Percentiles rank a stretch among this genome's conserved stretches.
Evolutionary conservation across 2,888 invertebrate genomes (phyloP).

Genomic region (Hipparchia sbordonii): DNA sequence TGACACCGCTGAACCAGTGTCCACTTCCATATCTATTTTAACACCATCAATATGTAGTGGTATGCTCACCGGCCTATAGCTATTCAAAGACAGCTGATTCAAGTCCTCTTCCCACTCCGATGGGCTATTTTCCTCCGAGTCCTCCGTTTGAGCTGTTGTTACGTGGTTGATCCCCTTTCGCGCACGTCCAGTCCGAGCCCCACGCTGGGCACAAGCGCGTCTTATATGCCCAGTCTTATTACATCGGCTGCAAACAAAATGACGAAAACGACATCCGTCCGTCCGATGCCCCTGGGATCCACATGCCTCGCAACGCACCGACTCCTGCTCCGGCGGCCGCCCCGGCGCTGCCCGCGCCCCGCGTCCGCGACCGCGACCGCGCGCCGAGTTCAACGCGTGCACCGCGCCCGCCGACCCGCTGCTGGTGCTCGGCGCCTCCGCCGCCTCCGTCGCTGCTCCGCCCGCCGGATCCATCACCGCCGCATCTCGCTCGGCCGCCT

Average conservation of each 20-base stretch:
- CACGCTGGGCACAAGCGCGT: not conserved
- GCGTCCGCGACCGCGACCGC: no score
- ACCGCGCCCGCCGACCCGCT: no score
- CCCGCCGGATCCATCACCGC: no score
- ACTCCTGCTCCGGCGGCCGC: no score
- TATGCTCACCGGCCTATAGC: slow-evolving; percentile 1
- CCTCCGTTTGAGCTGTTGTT: not conserved
- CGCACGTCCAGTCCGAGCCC: not conserved
- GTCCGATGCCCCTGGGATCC: no score
- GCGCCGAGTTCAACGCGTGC: no score
- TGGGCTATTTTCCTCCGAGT: not conserved
- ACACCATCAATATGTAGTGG: not conserved
- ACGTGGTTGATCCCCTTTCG: not conserved
- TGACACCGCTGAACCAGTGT: not conserved
- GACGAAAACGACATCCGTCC: no score
- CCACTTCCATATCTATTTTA: not conserved
- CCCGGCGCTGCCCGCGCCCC: no score
- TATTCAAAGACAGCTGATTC: not conserved
- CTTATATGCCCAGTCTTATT: not conserved
- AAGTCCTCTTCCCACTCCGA: not conserved
- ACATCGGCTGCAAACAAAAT: slow-evolving; percentile 4
- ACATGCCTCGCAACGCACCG: no score
- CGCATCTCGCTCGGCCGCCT: no score
- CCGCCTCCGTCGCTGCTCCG: no score
- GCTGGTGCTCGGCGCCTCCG: no score